phyloP scores from a whole-genome alignment of 2,888 invertebrate species.

The Apoderus coryli region DNA sequence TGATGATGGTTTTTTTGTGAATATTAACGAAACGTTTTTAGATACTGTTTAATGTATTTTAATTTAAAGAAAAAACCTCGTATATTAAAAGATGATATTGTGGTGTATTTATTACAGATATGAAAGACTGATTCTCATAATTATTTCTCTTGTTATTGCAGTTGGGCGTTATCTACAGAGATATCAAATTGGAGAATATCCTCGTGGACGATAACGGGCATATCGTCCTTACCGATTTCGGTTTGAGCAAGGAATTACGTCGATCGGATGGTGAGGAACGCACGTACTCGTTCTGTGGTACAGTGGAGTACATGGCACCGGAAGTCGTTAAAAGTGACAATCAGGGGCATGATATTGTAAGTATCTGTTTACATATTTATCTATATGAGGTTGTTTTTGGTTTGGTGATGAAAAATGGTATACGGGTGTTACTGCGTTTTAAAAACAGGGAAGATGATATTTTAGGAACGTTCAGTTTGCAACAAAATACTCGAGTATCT shows the following conservation, averaged over 20 bases:
- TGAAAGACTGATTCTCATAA: conserved; percentile 35
- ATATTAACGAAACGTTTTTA: no score
- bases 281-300: conserved; percentile 96
- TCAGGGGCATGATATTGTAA: conserved; percentile 88
- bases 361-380: conserved; percentile 33
- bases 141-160: conserved; percentile 35
- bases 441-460: no score
- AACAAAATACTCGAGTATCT: no score
- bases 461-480: no score
- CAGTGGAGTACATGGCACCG: conserved; percentile 96
- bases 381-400: no score
- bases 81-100: no score
- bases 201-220: conserved; percentile 88
- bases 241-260: conserved; percentile 84
- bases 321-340: conserved; percentile 68
- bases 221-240: conserved; percentile 94
- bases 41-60: no score
- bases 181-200: conserved; percentile 95
- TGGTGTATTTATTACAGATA: no score
- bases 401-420: no score
- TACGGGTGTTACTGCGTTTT: no score
- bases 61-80: no score
- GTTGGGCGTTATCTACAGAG: conserved; percentile 94
- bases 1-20: no score
- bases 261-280: conserved; percentile 48